Evolutionary conservation across 2,888 invertebrate species (phyloP).

Genomic region (Eurois occulta): DNA sequence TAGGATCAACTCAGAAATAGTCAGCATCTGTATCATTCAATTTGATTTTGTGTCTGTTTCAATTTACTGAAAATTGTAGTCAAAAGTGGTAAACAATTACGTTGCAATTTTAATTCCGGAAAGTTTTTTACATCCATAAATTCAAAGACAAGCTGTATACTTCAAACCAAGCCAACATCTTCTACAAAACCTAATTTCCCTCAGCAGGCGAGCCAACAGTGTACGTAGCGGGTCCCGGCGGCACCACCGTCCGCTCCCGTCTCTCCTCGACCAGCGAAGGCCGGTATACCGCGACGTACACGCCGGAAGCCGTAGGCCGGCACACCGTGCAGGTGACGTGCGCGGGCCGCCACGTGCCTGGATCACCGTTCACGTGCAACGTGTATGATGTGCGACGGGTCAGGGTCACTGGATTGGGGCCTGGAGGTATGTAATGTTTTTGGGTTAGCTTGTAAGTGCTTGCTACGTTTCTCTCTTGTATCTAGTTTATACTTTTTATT

Average conservation of each 20-base stretch:
- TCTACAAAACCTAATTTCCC: neutral
- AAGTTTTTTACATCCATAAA: neutral
- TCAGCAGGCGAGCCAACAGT: conserved; percentile 92
- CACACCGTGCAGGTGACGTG: conserved; percentile 96
- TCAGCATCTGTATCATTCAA: neutral
- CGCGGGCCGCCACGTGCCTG: conserved; percentile 96
- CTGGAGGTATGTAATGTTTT: conserved; percentile 82
- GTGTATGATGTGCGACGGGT: conserved; percentile 97
- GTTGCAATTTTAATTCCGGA: neutral
- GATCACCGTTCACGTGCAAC: conserved; percentile 98
- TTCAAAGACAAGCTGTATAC: neutral
- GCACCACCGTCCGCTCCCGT: conserved; percentile 94
- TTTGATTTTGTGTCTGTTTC: neutral
- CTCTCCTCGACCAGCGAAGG: conserved; percentile 92
- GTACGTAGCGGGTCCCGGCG: conserved; percentile 95
- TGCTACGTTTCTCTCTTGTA: neutral
- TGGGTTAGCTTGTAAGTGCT: neutral
- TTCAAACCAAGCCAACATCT: neutral
- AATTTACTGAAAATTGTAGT: neutral
- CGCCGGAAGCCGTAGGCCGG: conserved; percentile 96
- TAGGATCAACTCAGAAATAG: neutral
- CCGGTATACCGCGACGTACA: conserved; percentile 94
- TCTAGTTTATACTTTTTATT: neutral
- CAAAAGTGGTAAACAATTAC: neutral
- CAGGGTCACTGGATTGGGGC: conserved; percentile 92